Conservation (phyloP, 1,140 invertebrate genomes). For the honey bee (Apis mellifera) region DNA sequence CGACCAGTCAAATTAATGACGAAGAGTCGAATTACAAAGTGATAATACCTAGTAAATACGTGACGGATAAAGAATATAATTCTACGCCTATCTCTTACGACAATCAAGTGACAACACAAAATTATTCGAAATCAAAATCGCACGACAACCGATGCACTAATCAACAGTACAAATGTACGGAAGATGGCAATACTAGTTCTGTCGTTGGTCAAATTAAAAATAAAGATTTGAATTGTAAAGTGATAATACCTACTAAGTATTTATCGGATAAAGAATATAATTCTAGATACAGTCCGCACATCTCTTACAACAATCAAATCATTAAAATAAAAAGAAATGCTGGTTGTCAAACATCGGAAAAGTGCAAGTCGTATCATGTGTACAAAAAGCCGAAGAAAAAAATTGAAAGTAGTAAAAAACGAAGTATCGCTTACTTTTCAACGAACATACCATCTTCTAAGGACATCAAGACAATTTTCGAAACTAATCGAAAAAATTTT, state of each 20-base stretch:
- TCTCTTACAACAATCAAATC: neutral
- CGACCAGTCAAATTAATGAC: neutral
- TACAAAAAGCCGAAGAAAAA: neutral
- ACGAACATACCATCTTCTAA: neutral
- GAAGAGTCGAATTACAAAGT: too few species aligned
- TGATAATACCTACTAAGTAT: too few species aligned
- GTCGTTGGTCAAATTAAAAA: neutral
- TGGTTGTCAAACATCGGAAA: conserved; percentile 31
- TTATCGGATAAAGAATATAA: neutral
- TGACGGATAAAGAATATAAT: neutral
- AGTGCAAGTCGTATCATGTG: neutral
- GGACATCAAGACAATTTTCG: conserved; percentile 5
- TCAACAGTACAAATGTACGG: neutral
- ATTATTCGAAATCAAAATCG: neutral
- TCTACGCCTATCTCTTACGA: too few species aligned
- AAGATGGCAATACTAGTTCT: neutral
- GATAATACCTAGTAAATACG: too few species aligned
- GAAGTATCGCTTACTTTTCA: neutral
- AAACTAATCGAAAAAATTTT: neutral
- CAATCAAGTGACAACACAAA: too few species aligned
- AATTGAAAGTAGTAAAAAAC: neutral
- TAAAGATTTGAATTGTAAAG: too few species aligned
- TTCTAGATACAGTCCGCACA: too few species aligned
- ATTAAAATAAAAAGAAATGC: neutral
- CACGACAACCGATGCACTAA: neutral